These are phyloP conservation scores for Sitobion miscanthi DNA, from an alignment of 1,140 invertebrate genomes.

Conservation along the genomic window DNA sequence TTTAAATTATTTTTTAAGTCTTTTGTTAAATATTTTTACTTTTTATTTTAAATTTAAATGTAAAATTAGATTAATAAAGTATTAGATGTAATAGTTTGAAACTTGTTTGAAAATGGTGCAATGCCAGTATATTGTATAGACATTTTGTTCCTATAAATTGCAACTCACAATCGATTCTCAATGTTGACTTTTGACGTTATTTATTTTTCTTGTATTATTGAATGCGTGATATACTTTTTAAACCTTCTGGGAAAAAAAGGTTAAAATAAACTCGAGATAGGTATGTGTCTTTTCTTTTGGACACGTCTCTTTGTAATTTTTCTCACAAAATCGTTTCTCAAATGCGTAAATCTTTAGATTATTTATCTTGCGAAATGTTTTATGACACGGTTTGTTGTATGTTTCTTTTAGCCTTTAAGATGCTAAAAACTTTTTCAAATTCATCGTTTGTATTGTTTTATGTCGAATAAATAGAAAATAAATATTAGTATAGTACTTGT, in stretches of 20 bases:
- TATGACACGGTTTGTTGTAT: background rate
- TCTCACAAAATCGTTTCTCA: background rate
- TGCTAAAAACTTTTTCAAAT: background rate
- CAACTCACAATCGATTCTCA: background rate
- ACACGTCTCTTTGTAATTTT: background rate
- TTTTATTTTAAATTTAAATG: background rate
- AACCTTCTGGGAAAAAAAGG: background rate
- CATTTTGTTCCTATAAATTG: background rate
- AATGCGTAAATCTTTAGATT: background rate
- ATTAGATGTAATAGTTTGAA: background rate
- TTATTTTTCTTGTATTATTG: conserved; percentile 11
- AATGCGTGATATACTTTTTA: background rate
- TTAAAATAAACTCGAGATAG: background rate
- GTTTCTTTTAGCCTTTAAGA: background rate
- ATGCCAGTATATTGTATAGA: background rate
- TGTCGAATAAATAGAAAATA: background rate
- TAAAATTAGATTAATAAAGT: background rate
- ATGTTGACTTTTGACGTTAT: background rate
- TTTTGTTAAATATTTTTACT: background rate
- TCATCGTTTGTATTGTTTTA: background rate
- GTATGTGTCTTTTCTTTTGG: background rate
- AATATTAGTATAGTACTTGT: background rate
- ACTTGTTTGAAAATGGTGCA: background rate
- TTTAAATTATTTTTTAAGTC: background rate
- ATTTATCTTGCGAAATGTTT: background rate